Evolutionary conservation across 2,888 invertebrate species (phyloP).

Genomic region (Heliconius sara): DNA sequence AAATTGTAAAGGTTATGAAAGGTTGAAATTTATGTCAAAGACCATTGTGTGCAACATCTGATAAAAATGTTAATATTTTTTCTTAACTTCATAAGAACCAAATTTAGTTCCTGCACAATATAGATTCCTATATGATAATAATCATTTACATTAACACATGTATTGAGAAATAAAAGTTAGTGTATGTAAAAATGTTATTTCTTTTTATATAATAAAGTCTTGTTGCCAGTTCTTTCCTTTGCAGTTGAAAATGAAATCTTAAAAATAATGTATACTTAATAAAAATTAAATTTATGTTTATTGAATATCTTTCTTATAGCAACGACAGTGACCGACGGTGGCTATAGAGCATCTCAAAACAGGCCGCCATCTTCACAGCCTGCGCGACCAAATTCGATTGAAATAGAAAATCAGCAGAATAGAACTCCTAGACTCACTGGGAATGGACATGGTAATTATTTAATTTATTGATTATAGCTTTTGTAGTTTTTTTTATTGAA

Average conservation of each 20-base stretch:
- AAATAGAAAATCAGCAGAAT: slow-evolving; percentile 87
- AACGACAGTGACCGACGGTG: slow-evolving; percentile 74
- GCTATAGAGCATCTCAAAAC: slow-evolving; percentile 66
- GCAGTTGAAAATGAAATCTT: too few relatives aligned
- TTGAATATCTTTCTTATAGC: slow-evolving; percentile 53
- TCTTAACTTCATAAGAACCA: neutral
- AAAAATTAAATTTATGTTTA: neutral
- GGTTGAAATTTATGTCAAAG: neutral
- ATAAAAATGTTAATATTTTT: neutral
- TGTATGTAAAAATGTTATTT: neutral
- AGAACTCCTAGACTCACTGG: slow-evolving; percentile 74
- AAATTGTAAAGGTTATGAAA: neutral
- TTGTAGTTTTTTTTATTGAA: neutral
- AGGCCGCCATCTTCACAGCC: slow-evolving; percentile 83
- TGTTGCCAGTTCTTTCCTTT: neutral
- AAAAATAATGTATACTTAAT: too few relatives aligned
- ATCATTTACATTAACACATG: neutral
- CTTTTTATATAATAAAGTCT: neutral
- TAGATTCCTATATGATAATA: neutral
- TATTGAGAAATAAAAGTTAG: neutral
- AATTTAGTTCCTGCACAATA: neutral
- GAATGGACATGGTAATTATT: slow-evolving; percentile 71
- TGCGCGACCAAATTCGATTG: slow-evolving; percentile 94
- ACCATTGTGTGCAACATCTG: neutral
- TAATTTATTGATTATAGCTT: neutral